These are phyloP conservation scores for Odontocolon sp. DNA, from an alignment of 2,888 invertebrate species.

Conservation along the genomic window DNA sequence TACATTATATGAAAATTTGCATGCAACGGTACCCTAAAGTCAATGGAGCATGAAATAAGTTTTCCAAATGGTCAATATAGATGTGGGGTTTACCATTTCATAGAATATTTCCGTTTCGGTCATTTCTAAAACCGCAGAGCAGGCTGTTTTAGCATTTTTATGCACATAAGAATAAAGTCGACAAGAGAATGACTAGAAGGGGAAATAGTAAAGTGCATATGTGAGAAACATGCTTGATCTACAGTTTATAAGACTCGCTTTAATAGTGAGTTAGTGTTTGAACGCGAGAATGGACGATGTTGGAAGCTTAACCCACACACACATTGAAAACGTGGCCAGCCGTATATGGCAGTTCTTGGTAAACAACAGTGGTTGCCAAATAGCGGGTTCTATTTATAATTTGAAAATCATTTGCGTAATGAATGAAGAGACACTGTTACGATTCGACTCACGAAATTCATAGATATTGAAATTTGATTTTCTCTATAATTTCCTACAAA, in stretches of 20 bases:
- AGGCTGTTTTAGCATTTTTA: too few relatives aligned
- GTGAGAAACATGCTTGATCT: constrained; percentile 29
- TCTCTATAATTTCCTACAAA: neutral
- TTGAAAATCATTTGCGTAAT: constrained; percentile 74
- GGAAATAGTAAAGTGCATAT: constrained; percentile 11
- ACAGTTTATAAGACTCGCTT: constrained; percentile 38
- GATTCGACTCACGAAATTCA: neutral
- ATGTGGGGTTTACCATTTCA: too few relatives aligned
- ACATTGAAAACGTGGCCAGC: constrained; percentile 55
- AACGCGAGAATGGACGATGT: constrained; percentile 50
- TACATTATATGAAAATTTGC: constrained; percentile 71
- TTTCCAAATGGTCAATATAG: too few relatives aligned
- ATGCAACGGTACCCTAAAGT: constrained; percentile 38
- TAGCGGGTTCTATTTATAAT: constrained; percentile 76
- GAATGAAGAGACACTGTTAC: constrained; percentile 46
- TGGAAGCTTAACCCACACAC: constrained; percentile 10
- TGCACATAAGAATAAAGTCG: too few relatives aligned
- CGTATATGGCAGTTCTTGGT: constrained; percentile 76
- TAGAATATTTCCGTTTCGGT: too few relatives aligned
- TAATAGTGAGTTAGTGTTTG: constrained; percentile 41
- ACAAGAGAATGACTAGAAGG: neutral
- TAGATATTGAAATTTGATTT: too few relatives aligned
- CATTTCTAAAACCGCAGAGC: too few relatives aligned
- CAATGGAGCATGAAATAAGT: neutral
- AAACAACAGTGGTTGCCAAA: constrained; percentile 80